Evolutionary conservation across 2,888 invertebrate species (phyloP).

Genomic region (Resseliella maxima): DNA sequence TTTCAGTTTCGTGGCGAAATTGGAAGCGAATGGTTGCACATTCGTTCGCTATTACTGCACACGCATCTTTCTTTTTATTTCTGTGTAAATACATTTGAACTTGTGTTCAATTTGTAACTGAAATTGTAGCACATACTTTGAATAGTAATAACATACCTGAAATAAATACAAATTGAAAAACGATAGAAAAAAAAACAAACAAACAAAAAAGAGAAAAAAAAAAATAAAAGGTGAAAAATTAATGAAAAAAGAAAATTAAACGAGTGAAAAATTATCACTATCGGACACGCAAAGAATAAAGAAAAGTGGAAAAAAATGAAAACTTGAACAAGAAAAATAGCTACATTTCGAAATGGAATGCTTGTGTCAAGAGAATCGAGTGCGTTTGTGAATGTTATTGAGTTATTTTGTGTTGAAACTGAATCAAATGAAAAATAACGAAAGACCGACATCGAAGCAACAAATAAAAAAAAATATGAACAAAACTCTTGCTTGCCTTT

Average conservation of each 20-base stretch:
- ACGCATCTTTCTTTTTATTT: not conserved
- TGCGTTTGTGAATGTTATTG: not conserved
- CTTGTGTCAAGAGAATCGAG: constrained; percentile 19
- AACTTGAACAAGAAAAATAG: not conserved
- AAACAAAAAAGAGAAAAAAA: not conserved
- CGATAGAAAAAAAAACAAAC: not conserved
- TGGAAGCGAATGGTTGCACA: constrained; percentile 19
- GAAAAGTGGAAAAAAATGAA: not conserved
- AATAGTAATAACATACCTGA: not conserved
- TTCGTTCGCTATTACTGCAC: constrained; percentile 32
- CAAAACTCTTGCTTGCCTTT: not conserved
- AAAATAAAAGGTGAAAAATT: not conserved
- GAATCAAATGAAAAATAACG: not conserved
- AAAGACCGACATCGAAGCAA: not conserved
- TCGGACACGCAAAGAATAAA: not conserved
- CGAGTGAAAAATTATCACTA: not conserved
- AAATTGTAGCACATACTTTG: not conserved
- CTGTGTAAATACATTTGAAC: not conserved
- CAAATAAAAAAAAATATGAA: not conserved
- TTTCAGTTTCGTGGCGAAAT: constrained; percentile 44
- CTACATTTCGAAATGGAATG: not conserved
- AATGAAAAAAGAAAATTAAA: not conserved
- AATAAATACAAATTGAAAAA: not conserved
- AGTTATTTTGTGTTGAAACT: not conserved
- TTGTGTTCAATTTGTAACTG: not conserved